Base-by-base conservation (phyloP, 2,797 vertebrate species). In the Sebastolobus altivelis region DNA sequence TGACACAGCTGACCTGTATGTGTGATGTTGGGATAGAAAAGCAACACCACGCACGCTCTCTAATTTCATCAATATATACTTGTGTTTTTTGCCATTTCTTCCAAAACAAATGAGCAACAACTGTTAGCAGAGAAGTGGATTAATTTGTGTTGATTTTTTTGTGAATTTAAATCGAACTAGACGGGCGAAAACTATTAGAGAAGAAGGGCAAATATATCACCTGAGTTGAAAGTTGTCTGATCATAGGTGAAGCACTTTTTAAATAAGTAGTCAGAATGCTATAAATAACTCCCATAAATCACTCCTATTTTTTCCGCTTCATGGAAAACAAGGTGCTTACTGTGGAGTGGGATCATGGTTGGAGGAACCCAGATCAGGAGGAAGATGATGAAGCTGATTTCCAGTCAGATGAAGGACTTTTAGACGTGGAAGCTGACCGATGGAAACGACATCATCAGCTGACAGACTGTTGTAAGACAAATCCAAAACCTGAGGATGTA, bases 391-490 rank as follows among this genome's bases (percentile, higher is more conserved):
- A 66, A 99, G 96, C 13, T 92, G 68, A 5, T 97, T 98, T 91
- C 96, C 97, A 0, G 96, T 96, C 72, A 98, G 94, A 78, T 94
- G 93, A 88, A 98, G 96, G 38, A 95, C 93, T 86, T 95, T 95
- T 52, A 99, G 95, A 43, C 16, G 81, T 14, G 95, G 88, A 66
- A 98, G 92, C 61, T 82, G 69, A 56, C 97, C 94, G 35, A 97
- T 63, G 1, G 90, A 88, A 80, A 88, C 69, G 58, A 97, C 59
- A 54, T 92, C 94, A 52, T 95, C 91, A 6, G 88, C 81, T 54
- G 91, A 94, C 79, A 97, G 84, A 56, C 78, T 92, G 88, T 98
- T 98, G 88, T 95, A 98, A 70, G 97, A 97, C 77, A 99, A 93
- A 91, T 98, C 95, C 94, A 99, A 90, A 81, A 95, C 90, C 97